Evolutionary conservation across 2,113 vertebrate species (phyloP).

Genomic region (Opisthocomus hoazin): DNA sequence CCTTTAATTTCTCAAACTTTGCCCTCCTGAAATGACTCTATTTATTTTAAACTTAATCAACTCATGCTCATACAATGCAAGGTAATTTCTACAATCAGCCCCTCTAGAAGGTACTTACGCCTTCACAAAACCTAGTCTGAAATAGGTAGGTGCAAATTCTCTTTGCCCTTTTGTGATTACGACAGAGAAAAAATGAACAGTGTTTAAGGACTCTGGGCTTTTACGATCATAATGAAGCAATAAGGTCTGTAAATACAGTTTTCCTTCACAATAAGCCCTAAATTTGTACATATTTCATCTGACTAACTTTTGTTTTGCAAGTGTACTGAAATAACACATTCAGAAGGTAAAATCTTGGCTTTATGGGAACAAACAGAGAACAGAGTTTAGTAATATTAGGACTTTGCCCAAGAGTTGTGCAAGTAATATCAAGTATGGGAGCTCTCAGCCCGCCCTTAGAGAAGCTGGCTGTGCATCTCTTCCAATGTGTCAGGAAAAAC

Average conservation of each 20-base stretch:
- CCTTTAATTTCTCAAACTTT: background rate
- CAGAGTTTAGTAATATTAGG: background rate
- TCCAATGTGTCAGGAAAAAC: background rate
- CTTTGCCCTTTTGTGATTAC: background rate
- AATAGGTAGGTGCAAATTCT: background rate
- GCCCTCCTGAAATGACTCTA: background rate
- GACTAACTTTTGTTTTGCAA: background rate
- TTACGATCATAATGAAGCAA: background rate
- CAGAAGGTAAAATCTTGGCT: background rate
- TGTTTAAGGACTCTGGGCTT: background rate
- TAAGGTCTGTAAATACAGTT: background rate
- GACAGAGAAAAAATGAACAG: background rate
- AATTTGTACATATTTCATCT: background rate
- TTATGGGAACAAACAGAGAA: background rate
- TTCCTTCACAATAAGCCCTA: background rate
- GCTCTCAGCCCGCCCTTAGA: background rate
- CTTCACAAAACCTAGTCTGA: background rate
- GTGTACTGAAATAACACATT: background rate
- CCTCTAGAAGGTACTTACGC: background rate
- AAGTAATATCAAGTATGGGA: background rate
- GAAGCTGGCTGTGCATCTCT: background rate
- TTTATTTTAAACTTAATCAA: slow-evolving; percentile 23
- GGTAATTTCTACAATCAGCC: slow-evolving; percentile 20
- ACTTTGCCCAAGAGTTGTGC: background rate
- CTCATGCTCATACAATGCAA: background rate